A percentile compares a stretch with the other conserved stretches of the same genome.
These are phyloP conservation scores for Thryonomys swinderianus DNA, from an alignment of 2,113 vertebrate genomes.

Conservation along the genomic window DNA sequence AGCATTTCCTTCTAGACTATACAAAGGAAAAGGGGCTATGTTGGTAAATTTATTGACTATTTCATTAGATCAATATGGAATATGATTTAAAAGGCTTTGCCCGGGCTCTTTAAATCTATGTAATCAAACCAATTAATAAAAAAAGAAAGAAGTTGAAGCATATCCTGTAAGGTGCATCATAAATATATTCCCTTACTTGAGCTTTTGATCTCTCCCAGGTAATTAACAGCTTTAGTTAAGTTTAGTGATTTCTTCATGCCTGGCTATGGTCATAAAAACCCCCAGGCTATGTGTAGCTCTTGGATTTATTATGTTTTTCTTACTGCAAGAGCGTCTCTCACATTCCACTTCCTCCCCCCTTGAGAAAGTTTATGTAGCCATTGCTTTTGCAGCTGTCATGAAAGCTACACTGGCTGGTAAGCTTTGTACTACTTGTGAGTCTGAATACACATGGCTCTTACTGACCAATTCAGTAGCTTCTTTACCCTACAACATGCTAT, in stretches of 20 bases:
- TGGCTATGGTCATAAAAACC: slow-evolving; percentile 87
- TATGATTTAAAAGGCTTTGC: slow-evolving; percentile 90
- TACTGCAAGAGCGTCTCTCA: slow-evolving; percentile 84
- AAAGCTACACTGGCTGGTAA: slow-evolving; percentile 27
- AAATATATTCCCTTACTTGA: slow-evolving; percentile 89
- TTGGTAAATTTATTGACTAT: slow-evolving; percentile 92
- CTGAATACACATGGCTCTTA: neutral
- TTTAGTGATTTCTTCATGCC: slow-evolving; percentile 89
- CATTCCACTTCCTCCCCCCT: slow-evolving; percentile 74
- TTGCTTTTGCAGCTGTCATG: slow-evolving; percentile 70
- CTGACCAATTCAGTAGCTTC: neutral
- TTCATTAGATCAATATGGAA: slow-evolving; percentile 91
- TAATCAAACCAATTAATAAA: slow-evolving; percentile 93
- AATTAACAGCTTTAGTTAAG: slow-evolving; percentile 91
- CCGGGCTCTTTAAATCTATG: slow-evolving; percentile 90
- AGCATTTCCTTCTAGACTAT: slow-evolving; percentile 89
- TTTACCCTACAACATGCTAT: neutral
- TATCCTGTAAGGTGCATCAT: slow-evolving; percentile 89
- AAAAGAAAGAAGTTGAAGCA: slow-evolving; percentile 88
- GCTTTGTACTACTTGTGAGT: slow-evolving; percentile 26
- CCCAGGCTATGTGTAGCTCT: slow-evolving; percentile 83
- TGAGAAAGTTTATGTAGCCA: slow-evolving; percentile 77
- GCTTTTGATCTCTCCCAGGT: slow-evolving; percentile 91
- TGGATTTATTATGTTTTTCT: slow-evolving; percentile 89
- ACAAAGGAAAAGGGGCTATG: slow-evolving; percentile 88